Conservation (phyloP, 2,113 vertebrate genomes). For the Aptenodytes forsteri region DNA sequence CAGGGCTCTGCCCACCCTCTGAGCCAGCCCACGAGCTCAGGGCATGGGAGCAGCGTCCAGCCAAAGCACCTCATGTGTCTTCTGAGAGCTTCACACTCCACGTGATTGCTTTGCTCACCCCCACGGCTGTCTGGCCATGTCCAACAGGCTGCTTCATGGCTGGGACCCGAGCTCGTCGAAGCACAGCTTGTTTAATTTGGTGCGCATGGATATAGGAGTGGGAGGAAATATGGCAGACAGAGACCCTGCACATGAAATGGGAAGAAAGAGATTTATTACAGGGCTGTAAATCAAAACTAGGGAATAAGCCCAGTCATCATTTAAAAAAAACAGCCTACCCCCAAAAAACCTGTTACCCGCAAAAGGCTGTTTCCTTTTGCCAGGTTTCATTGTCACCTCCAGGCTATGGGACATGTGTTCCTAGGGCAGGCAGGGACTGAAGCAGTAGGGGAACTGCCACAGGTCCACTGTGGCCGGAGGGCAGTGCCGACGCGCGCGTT, state of each 20-base stretch:
- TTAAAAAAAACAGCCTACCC: not conserved
- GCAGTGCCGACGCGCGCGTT: fast-evolving
- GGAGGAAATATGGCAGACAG: not conserved
- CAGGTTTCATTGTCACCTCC: not conserved
- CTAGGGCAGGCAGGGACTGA: not conserved
- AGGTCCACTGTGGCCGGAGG: fast-evolving
- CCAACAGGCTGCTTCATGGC: not conserved
- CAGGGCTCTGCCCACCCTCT: not conserved
- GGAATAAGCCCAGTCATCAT: not conserved
- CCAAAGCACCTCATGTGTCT: fast-evolving
- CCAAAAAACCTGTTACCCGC: not conserved
- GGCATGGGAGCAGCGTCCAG: fast-evolving
- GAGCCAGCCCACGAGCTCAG: fast-evolving
- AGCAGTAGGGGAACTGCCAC: not conserved
- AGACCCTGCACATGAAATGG: not conserved
- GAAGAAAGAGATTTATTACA: not conserved
- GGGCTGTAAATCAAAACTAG: not conserved
- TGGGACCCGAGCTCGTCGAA: fast-evolving
- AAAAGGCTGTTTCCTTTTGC: not conserved
- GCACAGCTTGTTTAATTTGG: not conserved
- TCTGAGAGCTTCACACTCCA: fast-evolving
- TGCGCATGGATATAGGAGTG: fast-evolving
- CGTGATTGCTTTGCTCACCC: fast-evolving
- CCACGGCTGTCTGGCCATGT: not conserved
- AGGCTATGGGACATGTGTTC: not conserved